Conservation (phyloP, 2,888 invertebrate species). For the Noctua pronuba region DNA sequence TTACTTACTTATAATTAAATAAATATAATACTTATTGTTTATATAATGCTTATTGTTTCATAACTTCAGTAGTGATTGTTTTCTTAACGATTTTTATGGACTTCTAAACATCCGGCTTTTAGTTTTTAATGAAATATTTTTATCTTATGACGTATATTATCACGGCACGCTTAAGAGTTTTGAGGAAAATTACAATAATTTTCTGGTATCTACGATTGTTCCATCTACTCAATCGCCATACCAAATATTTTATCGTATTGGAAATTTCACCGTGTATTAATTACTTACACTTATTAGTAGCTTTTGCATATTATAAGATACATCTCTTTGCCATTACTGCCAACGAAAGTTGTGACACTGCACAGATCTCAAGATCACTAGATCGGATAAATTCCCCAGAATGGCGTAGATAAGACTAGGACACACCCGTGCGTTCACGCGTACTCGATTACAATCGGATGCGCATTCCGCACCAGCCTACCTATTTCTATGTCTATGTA, state of each 20-base stretch:
- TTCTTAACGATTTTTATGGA: not conserved
- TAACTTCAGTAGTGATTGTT: not conserved
- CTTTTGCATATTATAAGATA: not conserved
- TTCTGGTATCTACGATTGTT: not conserved
- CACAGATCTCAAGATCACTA: slow-evolving; percentile 18
- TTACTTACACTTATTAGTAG: not conserved
- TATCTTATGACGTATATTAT: not conserved
- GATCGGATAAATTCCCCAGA: slow-evolving; percentile 20
- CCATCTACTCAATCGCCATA: not conserved
- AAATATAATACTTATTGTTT: not conserved
- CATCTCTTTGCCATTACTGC: not conserved
- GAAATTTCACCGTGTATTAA: not conserved
- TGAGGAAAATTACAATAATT: not conserved
- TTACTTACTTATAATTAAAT: too few relatives aligned
- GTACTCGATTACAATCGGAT: slow-evolving; percentile 41
- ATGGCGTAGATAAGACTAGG: slow-evolving; percentile 13
- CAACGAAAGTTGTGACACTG: not conserved
- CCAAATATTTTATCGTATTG: not conserved
- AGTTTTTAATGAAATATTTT: too few relatives aligned
- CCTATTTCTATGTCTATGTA: not conserved
- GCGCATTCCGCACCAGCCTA: slow-evolving; percentile 33
- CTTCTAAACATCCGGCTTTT: not conserved
- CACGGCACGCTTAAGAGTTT: not conserved
- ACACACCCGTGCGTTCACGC: slow-evolving; percentile 22
- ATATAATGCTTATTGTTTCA: not conserved